Percentiles rank a stretch among this genome's conserved stretches.
Conservation (phyloP, 2,113 vertebrate species). For the Alaudala cheleensis region DNA sequence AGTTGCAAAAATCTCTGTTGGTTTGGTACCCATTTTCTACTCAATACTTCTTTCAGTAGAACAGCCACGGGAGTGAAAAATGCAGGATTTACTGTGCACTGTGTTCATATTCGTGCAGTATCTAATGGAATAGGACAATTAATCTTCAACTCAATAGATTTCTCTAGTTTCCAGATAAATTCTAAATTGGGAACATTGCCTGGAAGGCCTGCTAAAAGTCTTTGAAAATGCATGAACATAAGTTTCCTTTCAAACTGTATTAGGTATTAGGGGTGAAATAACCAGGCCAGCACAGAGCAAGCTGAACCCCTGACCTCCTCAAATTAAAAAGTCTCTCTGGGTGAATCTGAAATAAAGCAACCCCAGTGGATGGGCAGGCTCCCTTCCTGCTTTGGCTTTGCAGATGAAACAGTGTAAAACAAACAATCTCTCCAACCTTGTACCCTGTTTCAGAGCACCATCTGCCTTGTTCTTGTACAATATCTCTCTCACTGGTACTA, state of each 20-base stretch:
- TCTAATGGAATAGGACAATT: background rate
- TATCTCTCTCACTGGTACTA: background rate
- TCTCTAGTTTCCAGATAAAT: background rate
- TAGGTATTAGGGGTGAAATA: slow-evolving; percentile 3
- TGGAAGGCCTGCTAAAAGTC: background rate
- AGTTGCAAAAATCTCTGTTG: background rate
- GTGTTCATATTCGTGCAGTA: background rate
- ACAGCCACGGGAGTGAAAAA: background rate
- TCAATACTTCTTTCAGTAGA: background rate
- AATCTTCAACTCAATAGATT: background rate
- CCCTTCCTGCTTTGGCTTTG: background rate
- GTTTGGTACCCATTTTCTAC: background rate
- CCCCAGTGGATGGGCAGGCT: background rate
- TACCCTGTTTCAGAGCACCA: background rate
- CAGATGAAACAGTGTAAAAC: background rate
- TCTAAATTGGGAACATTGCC: background rate
- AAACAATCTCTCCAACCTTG: background rate
- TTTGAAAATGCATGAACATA: background rate
- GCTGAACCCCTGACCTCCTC: background rate
- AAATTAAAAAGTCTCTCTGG: background rate
- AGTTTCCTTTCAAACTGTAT: background rate
- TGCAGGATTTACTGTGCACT: background rate
- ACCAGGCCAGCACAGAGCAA: background rate
- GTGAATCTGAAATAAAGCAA: background rate
- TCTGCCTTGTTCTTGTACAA: background rate